Evolutionary conservation across 1,140 invertebrate genomes (phyloP), one percentile per base, ranked within the genome.

Genomic region (Ganaspis sp.): DNA sequence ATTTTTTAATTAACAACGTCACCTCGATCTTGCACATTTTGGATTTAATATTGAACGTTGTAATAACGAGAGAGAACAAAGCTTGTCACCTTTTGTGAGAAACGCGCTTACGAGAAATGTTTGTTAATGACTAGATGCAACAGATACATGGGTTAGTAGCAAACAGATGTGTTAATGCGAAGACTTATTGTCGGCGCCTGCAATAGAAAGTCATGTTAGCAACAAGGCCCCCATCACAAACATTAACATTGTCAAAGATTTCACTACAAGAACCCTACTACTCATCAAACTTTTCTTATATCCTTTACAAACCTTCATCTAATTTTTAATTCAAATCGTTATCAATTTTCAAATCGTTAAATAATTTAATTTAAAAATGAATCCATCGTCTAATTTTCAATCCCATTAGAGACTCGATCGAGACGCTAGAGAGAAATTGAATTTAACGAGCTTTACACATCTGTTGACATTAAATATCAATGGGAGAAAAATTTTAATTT

Each of bases 141-240:
- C 85, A 79, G 78, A 86, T 87, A 88, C 85, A 89, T 85, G 86
- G 83, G 85, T 90, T 91, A 91, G 87, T 90, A 90, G 89, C 84
- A 84, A 90, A 86, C 87, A 87, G 88, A 86, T 86, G 84, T 84
- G 87, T 90, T 91, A 91, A 88, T 90, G 90, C 88, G 89, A 86
- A 91, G 90, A 91, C 89, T 91, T 91, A 91, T 91, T 92, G 91
- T 91, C 92, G 91, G 90, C 92, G 91, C 90, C 92, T 92, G 92
- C 88, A 92, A 92, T 90, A 91, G 87, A 92, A 91, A 91, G 84
- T 88, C 85, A 86, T 83, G 87, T 90, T 91, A 90, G 87, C 85
- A 86, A 83, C 83, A 83, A 85, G 79, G 73, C 71, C 80, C 76
- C 40, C 6, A 38, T 70, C n/a, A 70, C 34, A 79, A 79, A 73